These are phyloP conservation scores for Drosophila neutralis DNA, from an alignment of 2,888 invertebrate species.

Conservation along the genomic window DNA sequence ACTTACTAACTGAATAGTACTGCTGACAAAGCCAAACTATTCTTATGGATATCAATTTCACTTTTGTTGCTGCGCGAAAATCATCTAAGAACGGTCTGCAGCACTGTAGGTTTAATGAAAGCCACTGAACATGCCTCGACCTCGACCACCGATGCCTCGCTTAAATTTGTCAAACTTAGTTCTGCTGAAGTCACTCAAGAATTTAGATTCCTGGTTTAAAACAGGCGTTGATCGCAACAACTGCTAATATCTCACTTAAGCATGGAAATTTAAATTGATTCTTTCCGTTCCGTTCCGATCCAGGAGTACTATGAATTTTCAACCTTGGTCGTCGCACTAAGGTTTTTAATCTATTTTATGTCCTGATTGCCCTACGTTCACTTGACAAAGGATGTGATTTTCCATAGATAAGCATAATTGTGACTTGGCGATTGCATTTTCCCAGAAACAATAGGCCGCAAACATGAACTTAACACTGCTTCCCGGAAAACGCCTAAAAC, in stretches of 20 bases:
- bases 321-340: not conserved
- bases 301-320: not conserved
- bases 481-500: slow-evolving; percentile 70
- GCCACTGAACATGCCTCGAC: not conserved
- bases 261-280: not conserved
- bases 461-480: slow-evolving; percentile 75
- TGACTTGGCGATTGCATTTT: slow-evolving; percentile 46
- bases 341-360: not conserved
- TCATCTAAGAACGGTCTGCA: not conserved
- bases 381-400: slow-evolving; percentile 37
- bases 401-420: slow-evolving; percentile 28
- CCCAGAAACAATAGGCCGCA: slow-evolving; percentile 73
- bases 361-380: slow-evolving; percentile 5
- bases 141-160: not conserved
- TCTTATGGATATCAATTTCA: not conserved
- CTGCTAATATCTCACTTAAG: not conserved
- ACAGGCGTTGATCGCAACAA: not conserved
- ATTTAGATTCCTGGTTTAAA: not conserved
- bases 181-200: not conserved
- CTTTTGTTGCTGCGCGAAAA: not conserved
- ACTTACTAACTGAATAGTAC: slow-evolving; percentile 24
- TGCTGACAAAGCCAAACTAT: not conserved
- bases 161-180: not conserved
- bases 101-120: too few relatives aligned
- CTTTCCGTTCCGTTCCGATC: not conserved